Conservation (phyloP, 2,888 invertebrate genomes). For the Campoletis raptor region DNA sequence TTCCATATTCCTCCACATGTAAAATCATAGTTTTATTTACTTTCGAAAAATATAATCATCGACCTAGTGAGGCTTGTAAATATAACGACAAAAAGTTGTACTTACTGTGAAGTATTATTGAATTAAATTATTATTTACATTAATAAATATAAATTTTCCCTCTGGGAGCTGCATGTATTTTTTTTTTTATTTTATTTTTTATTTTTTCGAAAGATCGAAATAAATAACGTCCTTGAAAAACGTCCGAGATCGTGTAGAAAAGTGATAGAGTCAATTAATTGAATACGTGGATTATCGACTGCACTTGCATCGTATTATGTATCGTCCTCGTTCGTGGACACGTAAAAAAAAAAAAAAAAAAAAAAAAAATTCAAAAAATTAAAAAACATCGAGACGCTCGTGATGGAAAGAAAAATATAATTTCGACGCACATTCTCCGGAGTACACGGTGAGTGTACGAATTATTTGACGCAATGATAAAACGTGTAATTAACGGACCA, state of each 20-base stretch:
- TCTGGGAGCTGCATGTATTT: background rate
- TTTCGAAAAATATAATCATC: no score
- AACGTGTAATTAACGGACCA: conserved; percentile 72
- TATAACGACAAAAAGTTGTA: no score
- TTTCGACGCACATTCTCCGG: conserved; percentile 22
- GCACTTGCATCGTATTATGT: conserved; percentile 18
- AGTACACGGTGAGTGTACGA: conserved; percentile 41
- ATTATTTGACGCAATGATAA: conserved; percentile 46
- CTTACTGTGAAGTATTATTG: no score
- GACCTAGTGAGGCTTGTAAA: no score
- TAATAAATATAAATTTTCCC: no score
- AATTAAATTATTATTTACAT: no score
- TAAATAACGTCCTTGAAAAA: conserved; percentile 31
- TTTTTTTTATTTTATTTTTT: conserved; percentile 21
- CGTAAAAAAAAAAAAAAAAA: background rate
- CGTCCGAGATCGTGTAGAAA: conserved; percentile 53
- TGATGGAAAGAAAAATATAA: background rate
- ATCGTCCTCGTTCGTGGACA: background rate
- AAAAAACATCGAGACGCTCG: conserved; percentile 4
- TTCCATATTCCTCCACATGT: no score
- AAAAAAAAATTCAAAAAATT: background rate
- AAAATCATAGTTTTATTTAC: no score
- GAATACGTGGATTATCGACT: conserved; percentile 40
- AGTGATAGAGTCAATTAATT: conserved; percentile 76
- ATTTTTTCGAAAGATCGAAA: conserved; percentile 4